Percentiles rank a stretch among this genome's conserved stretches.
phyloP scores from a whole-genome alignment of 2,113 vertebrate genomes.

The Gymnarchus niloticus region DNA sequence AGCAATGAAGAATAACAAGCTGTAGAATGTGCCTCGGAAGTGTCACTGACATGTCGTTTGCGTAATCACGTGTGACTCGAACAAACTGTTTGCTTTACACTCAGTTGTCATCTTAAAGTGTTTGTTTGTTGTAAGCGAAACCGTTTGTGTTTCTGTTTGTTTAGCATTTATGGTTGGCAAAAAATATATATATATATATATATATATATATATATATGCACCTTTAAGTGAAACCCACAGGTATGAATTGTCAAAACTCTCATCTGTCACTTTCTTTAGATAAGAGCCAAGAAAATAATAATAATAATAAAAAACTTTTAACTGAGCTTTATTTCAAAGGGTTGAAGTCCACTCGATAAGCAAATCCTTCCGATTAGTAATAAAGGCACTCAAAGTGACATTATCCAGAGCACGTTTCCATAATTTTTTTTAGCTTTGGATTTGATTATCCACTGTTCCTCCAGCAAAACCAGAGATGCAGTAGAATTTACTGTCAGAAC shows the following conservation, averaged over 20 bases:
- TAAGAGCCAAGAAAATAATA: no score
- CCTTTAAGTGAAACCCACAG: background rate
- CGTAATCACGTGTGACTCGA: background rate
- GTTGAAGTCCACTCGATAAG: background rate
- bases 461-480: background rate
- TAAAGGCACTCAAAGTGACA: background rate
- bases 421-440: background rate
- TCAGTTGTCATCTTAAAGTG: background rate
- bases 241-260: no score
- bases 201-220: no score
- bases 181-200: no score
- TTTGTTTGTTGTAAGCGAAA: background rate
- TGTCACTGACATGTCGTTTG: background rate
- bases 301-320: no score
- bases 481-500: background rate
- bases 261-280: no score
- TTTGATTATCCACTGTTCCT: background rate
- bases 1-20: accelerated
- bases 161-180: no score
- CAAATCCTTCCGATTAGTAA: background rate
- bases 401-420: background rate
- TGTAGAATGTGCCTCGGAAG: no score
- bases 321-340: no score
- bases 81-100: background rate
- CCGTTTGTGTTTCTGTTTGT: background rate